A percentile compares a stretch with the other conserved stretches of the same genome.
Evolutionary conservation across 2,797 vertebrate species (phyloP).

Genomic region (Xiphorhynchus erythropygius): DNA sequence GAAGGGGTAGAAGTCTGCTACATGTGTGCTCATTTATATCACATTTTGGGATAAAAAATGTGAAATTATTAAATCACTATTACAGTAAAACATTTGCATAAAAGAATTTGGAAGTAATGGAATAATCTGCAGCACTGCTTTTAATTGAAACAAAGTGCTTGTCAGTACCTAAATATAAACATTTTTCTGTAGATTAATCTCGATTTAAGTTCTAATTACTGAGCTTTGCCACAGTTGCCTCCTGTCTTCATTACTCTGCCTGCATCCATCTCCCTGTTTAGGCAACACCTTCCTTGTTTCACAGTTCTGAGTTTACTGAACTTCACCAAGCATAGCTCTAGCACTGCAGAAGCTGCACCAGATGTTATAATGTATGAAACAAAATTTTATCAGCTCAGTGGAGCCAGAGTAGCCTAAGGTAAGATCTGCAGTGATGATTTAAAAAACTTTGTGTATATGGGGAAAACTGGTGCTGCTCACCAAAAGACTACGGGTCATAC

Average conservation of each 20-base stretch:
- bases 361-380: rapidly evolving
- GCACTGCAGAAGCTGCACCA: rapidly evolving
- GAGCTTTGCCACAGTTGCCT: not conserved
- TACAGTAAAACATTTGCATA: not conserved
- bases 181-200: not conserved
- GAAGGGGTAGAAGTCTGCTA: not conserved
- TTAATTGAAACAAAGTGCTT: not conserved
- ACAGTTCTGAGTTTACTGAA: not conserved
- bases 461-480: not conserved
- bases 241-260: not conserved
- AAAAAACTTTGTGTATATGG: not conserved
- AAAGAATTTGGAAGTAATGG: not conserved
- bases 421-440: not conserved
- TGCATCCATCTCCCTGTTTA: not conserved
- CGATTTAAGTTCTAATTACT: not conserved
- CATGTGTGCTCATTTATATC: not conserved
- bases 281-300: not conserved
- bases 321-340: rapidly evolving
- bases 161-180: not conserved
- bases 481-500: not conserved
- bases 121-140: not conserved
- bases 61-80: not conserved
- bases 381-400: not conserved
- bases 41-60: not conserved
- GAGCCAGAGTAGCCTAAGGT: not conserved